Conservation (phyloP, 2,888 invertebrate genomes). For the Athrips mouffetella region DNA sequence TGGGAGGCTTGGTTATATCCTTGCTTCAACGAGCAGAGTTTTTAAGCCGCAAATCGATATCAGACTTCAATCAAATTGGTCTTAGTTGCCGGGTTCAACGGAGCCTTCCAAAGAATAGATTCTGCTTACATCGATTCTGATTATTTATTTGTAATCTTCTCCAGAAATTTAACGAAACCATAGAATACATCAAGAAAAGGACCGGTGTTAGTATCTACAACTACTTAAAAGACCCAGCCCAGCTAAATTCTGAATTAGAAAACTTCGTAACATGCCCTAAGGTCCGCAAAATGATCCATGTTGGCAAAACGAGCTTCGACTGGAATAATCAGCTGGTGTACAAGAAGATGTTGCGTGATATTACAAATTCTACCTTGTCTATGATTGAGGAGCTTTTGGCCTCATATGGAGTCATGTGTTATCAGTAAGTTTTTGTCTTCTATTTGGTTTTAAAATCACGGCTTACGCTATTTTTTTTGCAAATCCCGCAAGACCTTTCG, state of each 20-base stretch:
- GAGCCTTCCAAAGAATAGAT: no score
- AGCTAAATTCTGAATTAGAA: slow-evolving; percentile 28
- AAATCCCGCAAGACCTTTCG: no score
- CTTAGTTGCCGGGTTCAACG: no score
- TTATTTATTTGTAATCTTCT: slow-evolving; percentile 13
- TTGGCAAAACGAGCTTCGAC: slow-evolving; percentile 51
- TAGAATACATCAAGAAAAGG: slow-evolving; percentile 47
- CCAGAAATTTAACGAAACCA: slow-evolving; percentile 53
- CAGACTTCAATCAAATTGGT: no score
- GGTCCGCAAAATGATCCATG: slow-evolving; percentile 61
- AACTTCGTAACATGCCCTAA: slow-evolving; percentile 47
- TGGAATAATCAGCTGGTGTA: slow-evolving; percentile 74
- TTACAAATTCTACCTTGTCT: slow-evolving; percentile 82
- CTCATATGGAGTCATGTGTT: slow-evolving; percentile 82
- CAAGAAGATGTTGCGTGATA: slow-evolving; percentile 79
- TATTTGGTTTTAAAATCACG: background rate
- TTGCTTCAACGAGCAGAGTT: no score
- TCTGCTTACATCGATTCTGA: background rate
- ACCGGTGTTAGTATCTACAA: slow-evolving; percentile 45
- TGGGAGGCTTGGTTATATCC: no score
- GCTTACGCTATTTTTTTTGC: no score
- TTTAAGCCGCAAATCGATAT: no score
- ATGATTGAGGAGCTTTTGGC: slow-evolving; percentile 78
- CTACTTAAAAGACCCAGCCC: slow-evolving; percentile 31
- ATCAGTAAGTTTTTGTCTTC: slow-evolving; percentile 47